Evolutionary conservation across 2,888 invertebrate species (phyloP).

Genomic region (Perizoma affinitatum): DNA sequence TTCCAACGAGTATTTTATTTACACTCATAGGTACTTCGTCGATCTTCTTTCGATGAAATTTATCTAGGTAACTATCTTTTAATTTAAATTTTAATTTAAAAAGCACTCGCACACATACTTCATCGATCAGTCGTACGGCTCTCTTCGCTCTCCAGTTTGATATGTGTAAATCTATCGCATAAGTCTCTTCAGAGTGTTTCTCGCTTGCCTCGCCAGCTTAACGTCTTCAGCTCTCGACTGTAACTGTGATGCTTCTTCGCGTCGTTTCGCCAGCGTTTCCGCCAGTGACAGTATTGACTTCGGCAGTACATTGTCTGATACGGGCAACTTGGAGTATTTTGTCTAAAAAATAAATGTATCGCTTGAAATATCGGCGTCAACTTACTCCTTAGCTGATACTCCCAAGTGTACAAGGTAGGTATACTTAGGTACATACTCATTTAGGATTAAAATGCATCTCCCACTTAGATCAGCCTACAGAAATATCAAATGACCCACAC

Average conservation of each 20-base stretch:
- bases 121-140: not conserved
- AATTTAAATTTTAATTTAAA: no score
- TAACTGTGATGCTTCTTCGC: constrained; percentile 54
- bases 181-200: constrained; percentile 59
- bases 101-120: not conserved
- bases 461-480: no score
- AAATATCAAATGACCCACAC: no score
- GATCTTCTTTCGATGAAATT: no score
- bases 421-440: no score
- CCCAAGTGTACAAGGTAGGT: no score
- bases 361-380: no score
- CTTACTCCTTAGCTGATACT: no score
- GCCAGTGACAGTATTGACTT: constrained; percentile 38
- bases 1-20: no score
- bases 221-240: constrained; percentile 66
- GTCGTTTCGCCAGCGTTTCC: constrained; percentile 45
- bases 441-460: no score
- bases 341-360: constrained; percentile 49
- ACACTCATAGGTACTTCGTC: no score
- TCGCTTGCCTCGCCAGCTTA: constrained; percentile 57
- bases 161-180: constrained; percentile 39
- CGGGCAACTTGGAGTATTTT: constrained; percentile 61
- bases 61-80: no score
- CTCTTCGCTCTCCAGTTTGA: constrained; percentile 4
- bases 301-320: constrained; percentile 60